A percentile compares a stretch with the other conserved stretches of the same genome.
These are phyloP conservation scores for Sebastes diploproa DNA, from an alignment of 2,797 vertebrate species.

Conservation along the genomic window DNA sequence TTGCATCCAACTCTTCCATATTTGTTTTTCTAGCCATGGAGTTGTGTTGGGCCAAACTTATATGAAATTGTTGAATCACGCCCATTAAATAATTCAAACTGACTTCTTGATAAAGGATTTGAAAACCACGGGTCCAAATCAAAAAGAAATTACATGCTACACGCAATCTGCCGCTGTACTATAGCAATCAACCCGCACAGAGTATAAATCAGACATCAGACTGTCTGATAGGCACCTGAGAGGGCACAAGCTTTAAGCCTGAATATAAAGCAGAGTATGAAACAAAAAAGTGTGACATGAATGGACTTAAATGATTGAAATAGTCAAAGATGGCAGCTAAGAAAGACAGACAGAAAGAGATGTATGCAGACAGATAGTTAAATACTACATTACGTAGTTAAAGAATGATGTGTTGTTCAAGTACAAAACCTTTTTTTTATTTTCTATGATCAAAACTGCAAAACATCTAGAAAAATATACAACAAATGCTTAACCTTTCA, in stretches of 20 bases:
- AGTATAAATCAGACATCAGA: no score
- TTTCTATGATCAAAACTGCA: slow-evolving; percentile 87
- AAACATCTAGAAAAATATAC: slow-evolving; percentile 92
- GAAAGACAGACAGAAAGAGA: neutral
- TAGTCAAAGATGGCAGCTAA: neutral
- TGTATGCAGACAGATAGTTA: neutral
- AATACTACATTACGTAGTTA: neutral
- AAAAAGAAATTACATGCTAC: no score
- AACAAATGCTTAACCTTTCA: slow-evolving; percentile 87
- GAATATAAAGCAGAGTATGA: neutral
- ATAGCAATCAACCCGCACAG: no score
- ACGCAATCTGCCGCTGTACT: no score
- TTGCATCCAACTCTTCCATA: no score
- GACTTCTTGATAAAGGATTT: no score
- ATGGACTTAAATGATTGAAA: neutral
- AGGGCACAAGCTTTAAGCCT: neutral
- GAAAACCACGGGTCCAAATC: no score
- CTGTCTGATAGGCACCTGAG: neutral
- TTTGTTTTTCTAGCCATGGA: no score
- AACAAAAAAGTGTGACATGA: neutral
- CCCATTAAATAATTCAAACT: no score
- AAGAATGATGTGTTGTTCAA: slow-evolving; percentile 50
- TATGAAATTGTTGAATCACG: no score
- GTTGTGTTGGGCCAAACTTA: no score
- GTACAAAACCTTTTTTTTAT: slow-evolving; percentile 86